These are phyloP conservation scores for Mus pahari DNA, from an alignment of 2,113 vertebrate genomes.

Conservation along the genomic window DNA sequence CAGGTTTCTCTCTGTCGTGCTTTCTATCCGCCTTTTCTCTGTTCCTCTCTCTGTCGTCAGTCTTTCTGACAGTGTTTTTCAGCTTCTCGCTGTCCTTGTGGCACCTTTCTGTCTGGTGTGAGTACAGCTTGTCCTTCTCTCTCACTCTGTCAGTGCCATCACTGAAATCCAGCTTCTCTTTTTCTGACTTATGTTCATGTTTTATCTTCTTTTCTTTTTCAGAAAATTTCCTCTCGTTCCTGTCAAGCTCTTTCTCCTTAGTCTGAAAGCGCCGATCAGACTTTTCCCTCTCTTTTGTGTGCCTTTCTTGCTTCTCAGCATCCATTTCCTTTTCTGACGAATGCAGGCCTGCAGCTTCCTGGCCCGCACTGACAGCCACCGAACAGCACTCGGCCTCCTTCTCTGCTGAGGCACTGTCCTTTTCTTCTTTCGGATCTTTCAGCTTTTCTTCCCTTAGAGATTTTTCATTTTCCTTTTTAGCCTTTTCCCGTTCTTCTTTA, in stretches of 20 bases:
- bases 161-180: slow-evolving; percentile 91
- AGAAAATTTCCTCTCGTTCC: slow-evolving; percentile 91
- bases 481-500: slow-evolving; percentile 94
- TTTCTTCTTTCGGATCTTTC: slow-evolving; percentile 90
- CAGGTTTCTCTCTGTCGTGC: slow-evolving; percentile 92
- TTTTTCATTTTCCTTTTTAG: slow-evolving; percentile 93
- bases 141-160: slow-evolving; percentile 91
- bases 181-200: slow-evolving; percentile 90
- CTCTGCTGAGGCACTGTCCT: slow-evolving; percentile 87
- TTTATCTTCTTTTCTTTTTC: slow-evolving; percentile 96
- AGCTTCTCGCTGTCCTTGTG: slow-evolving; percentile 95
- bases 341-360: slow-evolving; percentile 75
- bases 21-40: slow-evolving; percentile 95
- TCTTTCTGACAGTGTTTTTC: slow-evolving; percentile 90
- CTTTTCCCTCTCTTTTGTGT: slow-evolving; percentile 90
- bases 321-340: slow-evolving; percentile 88
- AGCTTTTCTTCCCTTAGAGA: slow-evolving; percentile 91
- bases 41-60: slow-evolving; percentile 93
- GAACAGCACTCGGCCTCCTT: slow-evolving; percentile 87
- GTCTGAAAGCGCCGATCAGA: slow-evolving; percentile 89
- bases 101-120: slow-evolving; percentile 90
- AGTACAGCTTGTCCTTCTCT: slow-evolving; percentile 88
- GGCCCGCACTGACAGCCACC: slow-evolving; percentile 77
- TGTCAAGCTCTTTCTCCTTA: slow-evolving; percentile 94
- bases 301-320: slow-evolving; percentile 91